Evolutionary conservation across 2,888 invertebrate species (phyloP).

Genomic region (Andrena haemorrhoa): DNA sequence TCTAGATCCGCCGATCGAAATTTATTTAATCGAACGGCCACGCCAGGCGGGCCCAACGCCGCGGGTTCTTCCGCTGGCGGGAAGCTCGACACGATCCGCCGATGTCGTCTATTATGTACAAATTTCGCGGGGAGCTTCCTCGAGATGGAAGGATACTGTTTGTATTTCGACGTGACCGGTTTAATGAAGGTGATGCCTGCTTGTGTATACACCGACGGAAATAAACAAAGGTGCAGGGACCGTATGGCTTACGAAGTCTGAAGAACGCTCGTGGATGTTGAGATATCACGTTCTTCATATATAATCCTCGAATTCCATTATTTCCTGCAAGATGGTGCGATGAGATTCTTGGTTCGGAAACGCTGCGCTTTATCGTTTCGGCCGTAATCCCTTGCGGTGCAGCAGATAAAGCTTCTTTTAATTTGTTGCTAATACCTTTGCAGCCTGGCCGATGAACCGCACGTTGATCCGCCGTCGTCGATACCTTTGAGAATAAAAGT

Average conservation of each 20-base stretch:
- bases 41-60: neutral
- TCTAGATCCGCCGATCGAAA: neutral
- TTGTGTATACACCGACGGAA: neutral
- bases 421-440: constrained; percentile 12
- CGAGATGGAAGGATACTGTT: neutral
- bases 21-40: neutral
- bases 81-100: neutral
- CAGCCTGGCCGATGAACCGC: neutral
- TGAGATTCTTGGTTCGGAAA: neutral
- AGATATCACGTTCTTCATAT: neutral
- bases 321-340: neutral
- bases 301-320: neutral
- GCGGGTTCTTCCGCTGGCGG: neutral
- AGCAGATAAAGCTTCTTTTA: constrained; percentile 7
- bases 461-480: neutral
- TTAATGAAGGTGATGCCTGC: constrained; percentile 10
- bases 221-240: neutral
- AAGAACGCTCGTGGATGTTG: neutral
- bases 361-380: constrained; percentile 8
- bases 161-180: neutral
- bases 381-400: neutral
- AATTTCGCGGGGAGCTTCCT: neutral
- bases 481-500: neutral
- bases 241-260: neutral
- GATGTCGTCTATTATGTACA: neutral